Conservation (phyloP, 2,888 invertebrate genomes). For the Seira sanloemensis region DNA sequence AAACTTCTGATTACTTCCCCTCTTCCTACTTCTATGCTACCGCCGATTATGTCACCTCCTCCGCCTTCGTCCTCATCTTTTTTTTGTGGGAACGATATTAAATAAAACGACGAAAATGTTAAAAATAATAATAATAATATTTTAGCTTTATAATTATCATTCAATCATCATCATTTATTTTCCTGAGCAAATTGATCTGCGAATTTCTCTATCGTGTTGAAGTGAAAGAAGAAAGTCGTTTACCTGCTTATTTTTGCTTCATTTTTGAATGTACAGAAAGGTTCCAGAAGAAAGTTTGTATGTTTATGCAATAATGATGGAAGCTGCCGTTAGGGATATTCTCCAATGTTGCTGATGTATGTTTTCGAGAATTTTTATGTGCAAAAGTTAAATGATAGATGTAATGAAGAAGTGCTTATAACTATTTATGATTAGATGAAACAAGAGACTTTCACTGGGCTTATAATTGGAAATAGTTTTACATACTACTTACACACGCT, state of each 20-base stretch:
- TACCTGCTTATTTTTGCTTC: no score
- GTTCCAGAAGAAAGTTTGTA: no score
- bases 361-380: no score
- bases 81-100: no score
- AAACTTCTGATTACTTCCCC: conserved; percentile 54
- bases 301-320: no score
- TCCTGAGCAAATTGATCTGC: neutral
- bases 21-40: conserved; percentile 59
- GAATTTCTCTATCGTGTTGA: neutral
- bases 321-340: neutral
- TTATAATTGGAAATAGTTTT: neutral
- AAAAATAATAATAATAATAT: no score
- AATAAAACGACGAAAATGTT: no score
- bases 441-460: neutral
- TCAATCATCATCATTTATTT: no score
- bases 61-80: conserved; percentile 57
- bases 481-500: neutral
- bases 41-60: conserved; percentile 47
- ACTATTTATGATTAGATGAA: no score
- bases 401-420: conserved; percentile 3
- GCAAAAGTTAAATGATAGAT: conserved; percentile 13
- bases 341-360: no score
- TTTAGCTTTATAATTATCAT: no score
- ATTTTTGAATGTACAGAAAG: neutral
- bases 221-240: neutral